Base-by-base conservation (phyloP, 2,797 vertebrate species). In the Myotis planiceps region DNA sequence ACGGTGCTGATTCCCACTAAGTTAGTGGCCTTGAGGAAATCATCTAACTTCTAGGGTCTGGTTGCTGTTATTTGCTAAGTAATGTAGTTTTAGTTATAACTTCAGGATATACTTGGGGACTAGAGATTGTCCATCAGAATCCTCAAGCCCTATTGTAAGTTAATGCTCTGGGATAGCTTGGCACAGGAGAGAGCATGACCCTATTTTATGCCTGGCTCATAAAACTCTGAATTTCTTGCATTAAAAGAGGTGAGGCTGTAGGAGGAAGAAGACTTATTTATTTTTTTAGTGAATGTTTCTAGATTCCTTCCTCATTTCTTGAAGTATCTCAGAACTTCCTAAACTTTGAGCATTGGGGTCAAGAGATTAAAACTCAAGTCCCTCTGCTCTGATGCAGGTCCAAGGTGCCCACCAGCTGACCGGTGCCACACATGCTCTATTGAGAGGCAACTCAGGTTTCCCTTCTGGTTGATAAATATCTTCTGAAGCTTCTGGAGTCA, bases 281-380 rank as follows among this genome's bases (percentile, higher is more conserved):
- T 55, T 5, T 58, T 12, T 93, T 90, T 9, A 55, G 63, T 63
- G 58, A 60, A 51, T 69, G 6, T 6, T 79, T 92, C 34, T 92
- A 23, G 82, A 37, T 88, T 94, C 58, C 16, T 85, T 96, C 60
- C 25, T 47, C 25, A 90, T 89, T 95, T 68, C 51, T 49, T 76
- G 4, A 51, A 75, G 49, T 0, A 2, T 12, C 4, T 65, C 4
- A 39, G 45, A 94, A 88, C 39, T 68, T 32, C 29, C 8, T 47
- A 76, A 68, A 14, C 34, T 88, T 96, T 91, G 58, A n/a, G 9
- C 63, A 14, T 0, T 32, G 6, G 18, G 27, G 49, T n/a, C 27
- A 85, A 6, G 39, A 71, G 34, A 78, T 86, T 72, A 72, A 58
- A 90, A 95, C 23, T 32, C 69, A 79, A 34, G 53, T 23, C 3